Evolutionary conservation across 53 echinoderm and acorn worm species (phyloP).

Genomic region (Echinarachnius parma): DNA sequence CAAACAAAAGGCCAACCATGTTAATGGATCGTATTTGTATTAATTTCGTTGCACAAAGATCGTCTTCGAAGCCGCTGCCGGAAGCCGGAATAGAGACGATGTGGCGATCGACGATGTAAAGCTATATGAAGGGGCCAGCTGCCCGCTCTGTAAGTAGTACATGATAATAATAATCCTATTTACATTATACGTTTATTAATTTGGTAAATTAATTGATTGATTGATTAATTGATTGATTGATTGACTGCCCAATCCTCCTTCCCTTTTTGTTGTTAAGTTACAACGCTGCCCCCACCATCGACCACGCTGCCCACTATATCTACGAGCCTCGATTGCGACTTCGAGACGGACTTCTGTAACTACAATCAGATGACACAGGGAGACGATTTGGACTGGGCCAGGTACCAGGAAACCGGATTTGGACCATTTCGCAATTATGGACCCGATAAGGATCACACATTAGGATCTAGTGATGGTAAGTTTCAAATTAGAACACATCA

Average conservation of each 20-base stretch:
- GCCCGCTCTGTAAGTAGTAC: slow-evolving; percentile 24
- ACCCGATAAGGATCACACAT: slow-evolving; percentile 46
- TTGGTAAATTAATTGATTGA: too few species aligned
- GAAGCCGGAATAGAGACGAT: slow-evolving; percentile 27
- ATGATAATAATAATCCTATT: background rate
- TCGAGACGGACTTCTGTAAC: slow-evolving; percentile 60
- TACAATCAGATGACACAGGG: slow-evolving; percentile 26
- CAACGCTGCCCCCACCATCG: slow-evolving; percentile 57
- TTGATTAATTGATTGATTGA: too few species aligned
- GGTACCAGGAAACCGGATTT: slow-evolving; percentile 19
- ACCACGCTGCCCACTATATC: slow-evolving; percentile 51
- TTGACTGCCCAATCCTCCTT: too few species aligned
- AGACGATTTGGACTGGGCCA: slow-evolving; percentile 21
- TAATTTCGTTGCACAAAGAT: too few species aligned
- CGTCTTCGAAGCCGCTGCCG: slow-evolving; percentile 27
- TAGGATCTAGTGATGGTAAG: slow-evolving; percentile 33
- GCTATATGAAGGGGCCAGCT: background rate
- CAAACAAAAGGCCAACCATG: too few species aligned
- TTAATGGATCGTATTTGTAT: too few species aligned
- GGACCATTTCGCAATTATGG: background rate
- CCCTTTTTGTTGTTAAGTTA: slow-evolving; percentile 44
- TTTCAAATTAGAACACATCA: background rate
- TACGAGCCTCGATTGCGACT: slow-evolving; percentile 55
- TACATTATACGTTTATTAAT: background rate
- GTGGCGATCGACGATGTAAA: slow-evolving; percentile 34